These are phyloP conservation scores for Germaria angustata DNA, from an alignment of 2,888 invertebrate genomes.

Conservation along the genomic window DNA sequence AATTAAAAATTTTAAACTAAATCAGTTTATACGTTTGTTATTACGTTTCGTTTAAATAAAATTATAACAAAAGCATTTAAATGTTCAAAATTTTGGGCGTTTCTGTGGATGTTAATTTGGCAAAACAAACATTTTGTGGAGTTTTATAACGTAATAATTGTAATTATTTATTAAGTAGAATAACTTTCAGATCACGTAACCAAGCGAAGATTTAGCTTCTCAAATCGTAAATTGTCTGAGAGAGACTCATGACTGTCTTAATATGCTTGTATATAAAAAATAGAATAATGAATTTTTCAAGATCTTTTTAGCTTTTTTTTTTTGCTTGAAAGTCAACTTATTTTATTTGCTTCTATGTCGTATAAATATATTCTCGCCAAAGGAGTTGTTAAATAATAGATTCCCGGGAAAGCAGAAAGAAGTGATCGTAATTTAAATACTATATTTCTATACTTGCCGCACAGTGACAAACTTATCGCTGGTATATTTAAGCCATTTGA, in stretches of 20 bases:
- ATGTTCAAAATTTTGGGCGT: slow-evolving; percentile 22
- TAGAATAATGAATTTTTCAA: too few relatives aligned
- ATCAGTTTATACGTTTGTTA: slow-evolving; percentile 12
- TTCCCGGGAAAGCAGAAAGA: too few relatives aligned
- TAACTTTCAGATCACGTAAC: slow-evolving; percentile 2
- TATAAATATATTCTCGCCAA: too few relatives aligned
- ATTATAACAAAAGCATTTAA: slow-evolving; percentile 1
- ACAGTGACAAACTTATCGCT: neutral
- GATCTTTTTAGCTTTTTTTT: too few relatives aligned
- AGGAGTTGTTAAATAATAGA: too few relatives aligned
- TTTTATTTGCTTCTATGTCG: too few relatives aligned
- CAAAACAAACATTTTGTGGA: slow-evolving; percentile 46
- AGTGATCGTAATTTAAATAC: too few relatives aligned
- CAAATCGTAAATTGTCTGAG: too few relatives aligned
- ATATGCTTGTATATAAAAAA: too few relatives aligned
- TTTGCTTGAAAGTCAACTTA: too few relatives aligned
- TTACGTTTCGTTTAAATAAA: neutral
- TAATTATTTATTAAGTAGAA: slow-evolving; percentile 57
- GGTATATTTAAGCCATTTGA: neutral
- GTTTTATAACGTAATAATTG: slow-evolving; percentile 40
- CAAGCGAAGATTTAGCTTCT: neutral
- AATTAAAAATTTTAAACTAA: slow-evolving; percentile 36
- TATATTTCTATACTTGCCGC: too few relatives aligned
- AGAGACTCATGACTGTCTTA: too few relatives aligned
- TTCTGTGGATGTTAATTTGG: neutral